phyloP scores from a whole-genome alignment of 2,797 vertebrate species.

The Acanthiza pusilla region DNA sequence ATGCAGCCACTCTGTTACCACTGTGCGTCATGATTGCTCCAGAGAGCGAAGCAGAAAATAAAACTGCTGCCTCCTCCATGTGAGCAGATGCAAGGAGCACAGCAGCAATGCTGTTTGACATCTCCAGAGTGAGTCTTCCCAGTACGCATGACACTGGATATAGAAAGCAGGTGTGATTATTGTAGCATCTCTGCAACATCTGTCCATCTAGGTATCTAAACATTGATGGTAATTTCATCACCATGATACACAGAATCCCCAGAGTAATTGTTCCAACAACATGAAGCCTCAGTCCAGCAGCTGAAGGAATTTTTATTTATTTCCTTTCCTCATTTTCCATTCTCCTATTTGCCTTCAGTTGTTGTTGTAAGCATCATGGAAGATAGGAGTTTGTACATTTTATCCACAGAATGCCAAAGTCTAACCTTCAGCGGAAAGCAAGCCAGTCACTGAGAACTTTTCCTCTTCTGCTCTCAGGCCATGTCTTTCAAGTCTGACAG shows the following conservation, averaged over 20 bases:
- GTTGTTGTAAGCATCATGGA: background rate
- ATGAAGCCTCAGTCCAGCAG: background rate
- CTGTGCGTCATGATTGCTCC: background rate
- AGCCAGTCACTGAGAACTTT: background rate
- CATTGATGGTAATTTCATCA: background rate
- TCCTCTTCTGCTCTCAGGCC: background rate
- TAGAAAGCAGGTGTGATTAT: background rate
- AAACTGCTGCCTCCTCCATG: background rate
- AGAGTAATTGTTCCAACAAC: background rate
- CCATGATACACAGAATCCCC: background rate
- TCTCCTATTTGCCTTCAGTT: background rate
- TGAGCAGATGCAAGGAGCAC: background rate
- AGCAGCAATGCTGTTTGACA: background rate
- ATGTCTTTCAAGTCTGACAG: background rate
- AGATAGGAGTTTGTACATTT: background rate
- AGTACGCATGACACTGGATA: background rate
- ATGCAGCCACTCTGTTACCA: background rate
- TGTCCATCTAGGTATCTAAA: background rate
- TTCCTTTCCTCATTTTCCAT: background rate
- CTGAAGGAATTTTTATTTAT: background rate
- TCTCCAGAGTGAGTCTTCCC: background rate
- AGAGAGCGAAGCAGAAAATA: background rate
- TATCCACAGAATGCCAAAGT: background rate
- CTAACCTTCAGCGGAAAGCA: background rate
- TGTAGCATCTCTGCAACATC: background rate